A percentile compares a stretch with the other conserved stretches of the same genome.
These are phyloP conservation scores for Nasonia vitripennis DNA, from an alignment of 1,140 invertebrate genomes.

Conservation along the genomic window DNA sequence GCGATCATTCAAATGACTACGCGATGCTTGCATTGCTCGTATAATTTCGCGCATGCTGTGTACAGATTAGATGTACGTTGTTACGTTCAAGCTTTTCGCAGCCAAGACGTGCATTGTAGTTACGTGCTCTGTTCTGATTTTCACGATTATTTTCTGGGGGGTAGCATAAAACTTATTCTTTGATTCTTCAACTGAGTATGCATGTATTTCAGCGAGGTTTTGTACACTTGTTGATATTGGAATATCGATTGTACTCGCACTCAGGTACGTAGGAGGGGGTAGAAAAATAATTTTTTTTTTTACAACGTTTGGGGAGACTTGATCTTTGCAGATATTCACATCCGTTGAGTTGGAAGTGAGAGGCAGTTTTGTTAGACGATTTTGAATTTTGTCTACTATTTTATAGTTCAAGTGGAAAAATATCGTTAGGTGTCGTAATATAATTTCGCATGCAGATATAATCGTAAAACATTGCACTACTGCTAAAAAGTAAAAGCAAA, in stretches of 20 bases:
- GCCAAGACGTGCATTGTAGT: not conserved
- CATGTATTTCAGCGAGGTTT: not conserved
- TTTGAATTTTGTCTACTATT: too few species aligned
- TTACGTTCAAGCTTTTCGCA: not conserved
- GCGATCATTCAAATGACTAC: not conserved
- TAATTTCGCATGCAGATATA: constrained; percentile 11
- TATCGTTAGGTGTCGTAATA: not conserved
- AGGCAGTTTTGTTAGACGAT: too few species aligned
- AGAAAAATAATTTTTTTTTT: not conserved
- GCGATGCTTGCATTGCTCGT: not conserved
- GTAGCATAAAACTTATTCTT: not conserved
- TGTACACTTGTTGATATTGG: not conserved
- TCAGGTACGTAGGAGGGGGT: not conserved
- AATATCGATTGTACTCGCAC: not conserved
- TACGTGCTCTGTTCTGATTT: not conserved
- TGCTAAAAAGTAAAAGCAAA: constrained; percentile 8
- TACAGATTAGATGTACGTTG: not conserved
- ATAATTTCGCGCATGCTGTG: not conserved
- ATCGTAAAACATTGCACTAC: not conserved
- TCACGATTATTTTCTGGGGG: not conserved
- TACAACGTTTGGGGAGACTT: too few species aligned
- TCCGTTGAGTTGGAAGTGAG: too few species aligned
- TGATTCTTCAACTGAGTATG: not conserved
- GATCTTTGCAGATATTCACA: not conserved
- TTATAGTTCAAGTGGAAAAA: not conserved